Base-by-base conservation (phyloP, 2,113 vertebrate species). In the Dicentrarchus labrax region DNA sequence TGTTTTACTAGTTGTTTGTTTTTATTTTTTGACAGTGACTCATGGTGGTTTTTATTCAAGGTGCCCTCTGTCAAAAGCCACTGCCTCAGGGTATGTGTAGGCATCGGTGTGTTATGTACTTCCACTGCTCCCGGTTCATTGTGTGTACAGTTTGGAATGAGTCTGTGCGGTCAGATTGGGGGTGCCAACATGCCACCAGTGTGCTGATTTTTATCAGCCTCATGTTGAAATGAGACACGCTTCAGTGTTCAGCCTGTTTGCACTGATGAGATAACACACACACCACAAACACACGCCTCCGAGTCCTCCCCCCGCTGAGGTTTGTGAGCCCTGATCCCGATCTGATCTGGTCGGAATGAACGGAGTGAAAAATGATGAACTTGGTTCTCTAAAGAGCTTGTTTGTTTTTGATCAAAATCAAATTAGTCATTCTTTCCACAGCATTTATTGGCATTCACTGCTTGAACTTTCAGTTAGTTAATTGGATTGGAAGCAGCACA, bases 351-450 rank as follows among this genome's bases (percentile, higher is more conserved):
- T 65, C 30, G 0, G 17, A 78, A 36, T 16, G 39, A 83, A 45
- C 7, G 15, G 19, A 54, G 38, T 57, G 69, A 68, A 73, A 76
- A 83, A 9, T 1, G 1, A 82, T 54, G 71, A 70, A 53, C 62
- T 50, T 7, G 15, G 67, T 69, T 48, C 43, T 51, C 69, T 79
- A 57, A 54, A 57, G 65, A 64, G 72, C 68, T 41, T 83, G 82
- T 93, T 93, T 92, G 84, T 85, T 90, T 89, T 91, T 66, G 54
- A 87, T 81, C 61, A 48, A 36, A 86, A 90, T 91, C 66, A 30
- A 89, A 89, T 91, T 50, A 86, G 64, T 62, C 54, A 19, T 83
- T 84, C 45, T 74, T 89, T 88, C 60, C 82, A 78, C 56, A 21
- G 65, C 73, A 69, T 91, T 91, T 77, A 83, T 88, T 72, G 45